Percentiles rank a stretch among this genome's conserved stretches.
These are phyloP conservation scores for Psammodynastes pulverulentus DNA, from an alignment of 2,113 vertebrate genomes.

Conservation along the genomic window DNA sequence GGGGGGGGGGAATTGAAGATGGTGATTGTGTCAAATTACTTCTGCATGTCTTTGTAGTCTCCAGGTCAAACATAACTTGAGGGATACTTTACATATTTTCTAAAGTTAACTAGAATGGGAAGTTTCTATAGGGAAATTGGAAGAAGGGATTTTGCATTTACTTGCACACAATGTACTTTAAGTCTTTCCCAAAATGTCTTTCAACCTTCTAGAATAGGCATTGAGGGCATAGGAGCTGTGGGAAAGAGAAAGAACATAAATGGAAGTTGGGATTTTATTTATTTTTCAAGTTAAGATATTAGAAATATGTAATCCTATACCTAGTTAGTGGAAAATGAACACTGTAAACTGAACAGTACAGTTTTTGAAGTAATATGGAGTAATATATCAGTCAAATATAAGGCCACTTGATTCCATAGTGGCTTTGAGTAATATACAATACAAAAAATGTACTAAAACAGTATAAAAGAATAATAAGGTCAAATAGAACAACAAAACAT, in stretches of 20 bases:
- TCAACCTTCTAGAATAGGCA: not conserved
- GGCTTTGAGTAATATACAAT: not conserved
- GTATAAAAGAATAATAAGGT: too few species aligned
- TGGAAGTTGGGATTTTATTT: not conserved
- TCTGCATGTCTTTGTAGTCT: not conserved
- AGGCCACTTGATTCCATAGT: not conserved
- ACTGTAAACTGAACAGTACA: not conserved
- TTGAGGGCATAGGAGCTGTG: not conserved
- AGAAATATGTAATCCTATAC: not conserved
- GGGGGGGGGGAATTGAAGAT: not conserved
- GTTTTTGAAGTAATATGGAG: not conserved
- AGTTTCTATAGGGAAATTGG: not conserved
- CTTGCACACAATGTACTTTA: not conserved
- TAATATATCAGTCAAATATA: not conserved
- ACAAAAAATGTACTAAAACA: not conserved
- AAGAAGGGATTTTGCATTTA: not conserved
- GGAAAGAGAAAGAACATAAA: not conserved
- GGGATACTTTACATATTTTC: not conserved
- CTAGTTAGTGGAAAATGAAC: not conserved
- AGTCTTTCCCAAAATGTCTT: not conserved
- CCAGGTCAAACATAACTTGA: not conserved
- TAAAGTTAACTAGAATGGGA: not conserved
- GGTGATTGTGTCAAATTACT: not conserved
- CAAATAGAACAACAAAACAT: too few species aligned
- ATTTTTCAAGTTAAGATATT: not conserved